Base-by-base conservation (phyloP, 53 echinoderm and acorn worm genomes). In the Astropecten irregularis region DNA sequence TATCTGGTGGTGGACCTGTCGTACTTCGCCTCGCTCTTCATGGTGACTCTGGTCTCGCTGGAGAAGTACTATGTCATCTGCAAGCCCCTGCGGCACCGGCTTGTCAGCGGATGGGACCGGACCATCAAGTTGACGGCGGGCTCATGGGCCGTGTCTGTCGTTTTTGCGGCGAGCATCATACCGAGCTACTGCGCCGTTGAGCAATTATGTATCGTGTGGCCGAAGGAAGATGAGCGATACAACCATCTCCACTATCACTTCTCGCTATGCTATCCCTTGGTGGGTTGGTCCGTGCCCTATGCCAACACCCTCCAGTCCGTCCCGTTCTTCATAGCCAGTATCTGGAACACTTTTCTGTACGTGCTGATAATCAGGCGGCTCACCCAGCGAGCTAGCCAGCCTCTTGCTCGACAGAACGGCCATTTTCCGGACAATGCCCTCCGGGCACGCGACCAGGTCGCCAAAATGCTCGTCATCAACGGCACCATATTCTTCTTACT, bases 1-100 rank as follows among this genome's bases (percentile, higher is more conserved):
- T 60, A 87, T 56, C 81, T 66, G 33, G 66, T 87, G 7, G 49
- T 82, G 19, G 84, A 92, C 66, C 46, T 87, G 13, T 88, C 73
- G 1, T 95, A 90, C 44, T 95, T 83, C 37, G 90, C 77, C 0
- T 90, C 92, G 16, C 76, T 90, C 39, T 91, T 92, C 49, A 63
- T 92, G 11, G 71, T 95, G n/a, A 89, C 81, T 5, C 84, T 92
- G 53, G 92, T 95, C 4, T 85, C 95, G 7, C 38, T 90, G 0
- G 95, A 95, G 77, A 92, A 90, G 48, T 95, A 89, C 62, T 90
- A 90, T 58, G 95, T 90, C 5, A 88, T 95, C 26, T 92, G 90
- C 44, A 76, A 64, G 27, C 95, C 95, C 2, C 50, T 90, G 21
- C 71, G 52, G 40, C 91, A 91, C 19, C 89, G 87, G 4, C 26